Evolutionary conservation across 2,888 invertebrate genomes (phyloP), one percentile per base, ranked within the genome.

Genomic region (Craniophora ligustri): DNA sequence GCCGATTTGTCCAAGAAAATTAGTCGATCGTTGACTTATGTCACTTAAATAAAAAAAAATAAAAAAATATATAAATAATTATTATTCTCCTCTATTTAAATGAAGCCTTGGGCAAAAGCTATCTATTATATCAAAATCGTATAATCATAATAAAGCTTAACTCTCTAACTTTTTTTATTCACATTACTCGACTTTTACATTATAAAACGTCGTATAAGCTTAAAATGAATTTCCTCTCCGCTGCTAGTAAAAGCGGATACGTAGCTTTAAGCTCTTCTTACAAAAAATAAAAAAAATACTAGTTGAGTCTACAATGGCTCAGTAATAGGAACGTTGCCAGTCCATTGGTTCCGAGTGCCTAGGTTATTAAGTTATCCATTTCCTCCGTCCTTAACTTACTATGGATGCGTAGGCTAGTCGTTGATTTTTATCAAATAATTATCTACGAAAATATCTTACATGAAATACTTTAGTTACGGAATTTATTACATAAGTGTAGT

Each of bases 241-340:
- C n/a, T 18, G 3, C 14, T 40, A 31, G 4, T n/a, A 21, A 26
- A 31, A 54, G 54, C 26, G 18, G 21, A 21, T 35, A 53, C 39
- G 39, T 30, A 59, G 26, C 15, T 44, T 42, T 19, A 23, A 44
- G 32, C 44, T 39, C 39, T n/a, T 26, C 26, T 26, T 4, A 26
- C 26, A 26, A 26, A 31, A 32, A 39, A 5, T 18, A 30, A 4
- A 14, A 40, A 0, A 47, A 63, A 65, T 66, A 21, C 42, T 28
- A 40, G 35, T 23, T 31, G 14, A 64, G 47, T 45, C 35, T 58
- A 48, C 44, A 70, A 45, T 40, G 32, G 35, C 15, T 41, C 36
- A 50, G 38, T 66, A 63, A 53, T 62, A 35, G 35, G 39, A 57
- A 50, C 26, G 32, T 70, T 57, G 38, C 47, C 57, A 57, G 50